Evolutionary conservation across 2,797 vertebrate species (phyloP), one percentile per base, ranked within the genome.

Genomic region (Intellagama lesueurii): DNA sequence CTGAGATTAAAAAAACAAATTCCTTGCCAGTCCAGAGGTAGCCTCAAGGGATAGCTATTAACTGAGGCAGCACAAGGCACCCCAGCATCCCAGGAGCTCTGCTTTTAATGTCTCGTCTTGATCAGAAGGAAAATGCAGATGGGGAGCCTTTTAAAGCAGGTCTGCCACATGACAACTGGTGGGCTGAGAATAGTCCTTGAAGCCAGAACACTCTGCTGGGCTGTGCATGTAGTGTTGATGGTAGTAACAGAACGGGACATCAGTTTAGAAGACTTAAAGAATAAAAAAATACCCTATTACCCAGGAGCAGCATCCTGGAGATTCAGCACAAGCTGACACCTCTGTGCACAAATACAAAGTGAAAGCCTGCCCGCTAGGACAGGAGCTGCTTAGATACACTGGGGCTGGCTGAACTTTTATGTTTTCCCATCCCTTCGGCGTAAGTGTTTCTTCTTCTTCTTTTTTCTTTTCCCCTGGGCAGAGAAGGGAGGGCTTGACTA

Each of bases 401-500:
- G 89, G 81, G 0, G 81, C 85, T 90, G 3, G 75, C 83, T 81
- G 83, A 80, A 5, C 88, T 90, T 88, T 66, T 83, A 88, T 90
- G 28, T 87, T 6, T 89, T 87, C 76, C 85, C 66, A 3, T 83
- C 90, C 90, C 92, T 90, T 85, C 0, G 0, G 72, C 88, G 88
- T 87, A 77, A 84, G 32, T 0, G 66, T 40, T 14, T 35, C 87
- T 88, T 52, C 49, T 30, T 56, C 35, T 75, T 78, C 14, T 17
- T 47, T 2, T 47, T 56, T 12, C 52, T 16, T 64, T 35, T 52
- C 26, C 66, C 86, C 90, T 76, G 84, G 89, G 83, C 56, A 32
- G 2, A 70, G 89, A 78, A 89, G 89, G 86, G 83, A 89, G 88
- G 47, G 88, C 84, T 40, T 88, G 79, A 24, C 89, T 77, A 94